Percentiles rank a stretch among this genome's conserved stretches.
Conservation (phyloP, 2,113 vertebrate species). For the Lamprotornis superbus region DNA sequence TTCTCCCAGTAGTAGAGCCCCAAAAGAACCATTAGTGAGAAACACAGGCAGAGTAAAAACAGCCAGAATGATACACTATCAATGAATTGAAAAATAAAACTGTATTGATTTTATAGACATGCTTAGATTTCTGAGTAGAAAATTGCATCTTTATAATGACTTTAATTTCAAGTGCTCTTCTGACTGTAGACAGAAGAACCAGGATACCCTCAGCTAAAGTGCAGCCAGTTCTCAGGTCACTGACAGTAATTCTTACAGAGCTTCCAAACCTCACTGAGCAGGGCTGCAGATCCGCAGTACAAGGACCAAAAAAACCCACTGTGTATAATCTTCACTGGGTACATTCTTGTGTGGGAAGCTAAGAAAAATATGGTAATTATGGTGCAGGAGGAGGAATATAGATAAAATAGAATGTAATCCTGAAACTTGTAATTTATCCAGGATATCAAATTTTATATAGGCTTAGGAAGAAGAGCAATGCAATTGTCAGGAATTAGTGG, state of each 20-base stretch:
- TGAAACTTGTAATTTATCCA: background rate
- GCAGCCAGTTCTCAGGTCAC: background rate
- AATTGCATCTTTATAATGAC: background rate
- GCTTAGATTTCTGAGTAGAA: background rate
- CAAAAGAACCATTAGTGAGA: background rate
- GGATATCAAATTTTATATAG: background rate
- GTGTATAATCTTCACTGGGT: background rate
- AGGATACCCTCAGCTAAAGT: background rate
- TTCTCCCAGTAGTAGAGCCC: background rate
- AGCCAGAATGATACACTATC: background rate
- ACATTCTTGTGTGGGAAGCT: background rate
- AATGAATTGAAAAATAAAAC: conserved; percentile 4
- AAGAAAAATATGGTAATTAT: background rate
- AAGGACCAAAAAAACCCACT: background rate
- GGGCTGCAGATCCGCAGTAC: background rate
- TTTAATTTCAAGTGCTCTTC: background rate
- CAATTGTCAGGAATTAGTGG: background rate
- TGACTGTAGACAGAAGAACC: background rate
- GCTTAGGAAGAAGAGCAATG: background rate
- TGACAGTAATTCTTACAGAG: background rate
- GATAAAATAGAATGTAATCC: background rate
- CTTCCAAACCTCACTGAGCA: background rate
- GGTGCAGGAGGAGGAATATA: background rate
- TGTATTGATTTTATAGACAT: background rate
- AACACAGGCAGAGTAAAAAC: background rate